Base-by-base conservation (phyloP, 2,797 vertebrate species). In the Peromyscus melanophrys region DNA sequence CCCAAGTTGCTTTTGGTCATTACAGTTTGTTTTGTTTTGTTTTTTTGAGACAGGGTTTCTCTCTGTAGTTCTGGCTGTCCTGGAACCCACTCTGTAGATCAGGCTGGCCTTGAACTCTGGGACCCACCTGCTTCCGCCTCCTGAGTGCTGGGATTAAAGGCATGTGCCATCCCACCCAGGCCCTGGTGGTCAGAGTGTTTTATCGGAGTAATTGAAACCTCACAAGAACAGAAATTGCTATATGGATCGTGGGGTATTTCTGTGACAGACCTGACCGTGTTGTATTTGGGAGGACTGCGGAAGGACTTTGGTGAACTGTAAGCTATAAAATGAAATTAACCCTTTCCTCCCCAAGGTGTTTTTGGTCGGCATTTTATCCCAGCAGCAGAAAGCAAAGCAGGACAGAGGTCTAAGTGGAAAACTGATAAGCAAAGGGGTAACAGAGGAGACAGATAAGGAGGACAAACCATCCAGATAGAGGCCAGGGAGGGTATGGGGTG, bases 341-440 rank as follows among this genome's bases (percentile, higher is more conserved):
- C 21, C 84, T 69, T 37, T 52, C 17, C 31, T 67, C 13, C 63
- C 83, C 34, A 14, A 69, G 21, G 14, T 69, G 46, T 31, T 86
- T 52, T 69, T 2, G 21, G 46, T 69, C 63, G 52, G 83, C 19
- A 10, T 86, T 86, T 69, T 25, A 52, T 86, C 46, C n/a, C 31
- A 52, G 84, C 65, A 19, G 11, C n/a, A 86, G 63, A 69, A 14
- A 69, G 63, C 63, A 37, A 67, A 69, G 16, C 34, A 69, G 63
- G 83, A 17, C 43, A 86, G 84, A 86, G 84, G n/a, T n/a, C 69
- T 27, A 11, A 76, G 40, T 63, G 73, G 37, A 93, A 94, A 84
- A 63, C 76, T 89, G 37, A 34, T 37, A 90, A 52, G 69, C 67
- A 87, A 63, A 73, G 13, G 5, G 37, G 4, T 71, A 57, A 73